These are phyloP conservation scores for Elephantulus edwardii DNA, from an alignment of 2,113 vertebrate genomes.

Conservation along the genomic window DNA sequence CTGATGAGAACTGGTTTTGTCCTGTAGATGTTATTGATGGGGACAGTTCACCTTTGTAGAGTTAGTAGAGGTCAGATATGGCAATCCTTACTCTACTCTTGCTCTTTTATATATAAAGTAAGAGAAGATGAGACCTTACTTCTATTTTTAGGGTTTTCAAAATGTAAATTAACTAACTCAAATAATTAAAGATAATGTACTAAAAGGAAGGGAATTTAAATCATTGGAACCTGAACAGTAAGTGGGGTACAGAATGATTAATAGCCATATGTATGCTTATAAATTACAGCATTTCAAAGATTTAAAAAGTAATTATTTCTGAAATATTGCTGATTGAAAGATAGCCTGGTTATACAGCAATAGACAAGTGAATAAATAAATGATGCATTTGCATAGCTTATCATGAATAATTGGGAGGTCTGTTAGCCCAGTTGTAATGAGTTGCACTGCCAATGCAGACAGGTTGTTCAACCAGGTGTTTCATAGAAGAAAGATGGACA, in stretches of 20 bases:
- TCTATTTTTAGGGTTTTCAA: not conserved
- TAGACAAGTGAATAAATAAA: not conserved
- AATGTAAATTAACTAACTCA: not conserved
- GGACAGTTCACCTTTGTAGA: no score
- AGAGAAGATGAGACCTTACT: not conserved
- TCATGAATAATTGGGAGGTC: no score
- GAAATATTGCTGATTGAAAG: not conserved
- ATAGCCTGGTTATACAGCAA: not conserved
- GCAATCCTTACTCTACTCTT: no score
- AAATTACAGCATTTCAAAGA: conserved; percentile 15
- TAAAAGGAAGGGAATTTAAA: not conserved
- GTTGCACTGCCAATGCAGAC: no score
- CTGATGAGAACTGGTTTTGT: no score
- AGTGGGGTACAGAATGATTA: not conserved
- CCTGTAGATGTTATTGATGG: no score
- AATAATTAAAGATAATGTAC: not conserved
- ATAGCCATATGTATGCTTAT: not conserved
- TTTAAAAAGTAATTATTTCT: not conserved
- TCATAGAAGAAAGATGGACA: no score
- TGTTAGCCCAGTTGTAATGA: no score
- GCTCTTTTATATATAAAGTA: no score
- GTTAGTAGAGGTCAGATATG: no score
- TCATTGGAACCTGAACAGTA: not conserved
- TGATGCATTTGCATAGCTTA: not conserved
- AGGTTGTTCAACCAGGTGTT: no score